Evolutionary conservation across 2,888 invertebrate species (phyloP), one percentile per base, ranked within the genome.

Genomic region (Troilus luridus): DNA sequence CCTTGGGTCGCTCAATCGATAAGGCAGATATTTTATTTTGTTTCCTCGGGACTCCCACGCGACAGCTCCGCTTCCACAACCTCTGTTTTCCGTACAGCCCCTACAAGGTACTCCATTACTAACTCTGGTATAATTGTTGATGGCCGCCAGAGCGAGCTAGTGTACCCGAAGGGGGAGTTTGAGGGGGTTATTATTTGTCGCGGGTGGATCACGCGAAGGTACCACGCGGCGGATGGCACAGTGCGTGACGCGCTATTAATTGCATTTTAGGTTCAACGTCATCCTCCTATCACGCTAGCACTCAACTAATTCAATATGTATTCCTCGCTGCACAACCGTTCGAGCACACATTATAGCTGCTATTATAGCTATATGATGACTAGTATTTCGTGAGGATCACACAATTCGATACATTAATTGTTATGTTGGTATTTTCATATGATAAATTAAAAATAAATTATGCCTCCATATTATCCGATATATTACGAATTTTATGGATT

Each of bases 241-340:
- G 89, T 89, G 89, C 89, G 89, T 89, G 89, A 89, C 67, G 21
- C 89, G n/a, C 60, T 24, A 89, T 89, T 89, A 89, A 89, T 89
- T 89, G 89, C 88, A 59, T 60, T 60, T 62, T 62, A 88, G 88
- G 24, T 88, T 58, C 88, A 58, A 85, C 85, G 85, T 85, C 85
- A 85, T 85, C 85, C 21, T n/a, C 85, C 56, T n/a, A 85, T 85
- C 85, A 85, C 85, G 85, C 85, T 85, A 85, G 56, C 85, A 56
- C 85, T 58, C 56, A 56, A 56, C 85, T 85, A 85, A 85, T 85
- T 85, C 85, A 85, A 85, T 85, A 85, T 85, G 56, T 58, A 56
- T 21, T 85, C 85, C 11, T 8, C 72, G 19, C n/a, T 85, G 56
- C 56, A 85, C 56, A 27, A 41, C 19, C 6, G 14, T 67, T 67